phyloP scores from a whole-genome alignment of 2,888 invertebrate genomes.

The Drosophila gaucha region DNA sequence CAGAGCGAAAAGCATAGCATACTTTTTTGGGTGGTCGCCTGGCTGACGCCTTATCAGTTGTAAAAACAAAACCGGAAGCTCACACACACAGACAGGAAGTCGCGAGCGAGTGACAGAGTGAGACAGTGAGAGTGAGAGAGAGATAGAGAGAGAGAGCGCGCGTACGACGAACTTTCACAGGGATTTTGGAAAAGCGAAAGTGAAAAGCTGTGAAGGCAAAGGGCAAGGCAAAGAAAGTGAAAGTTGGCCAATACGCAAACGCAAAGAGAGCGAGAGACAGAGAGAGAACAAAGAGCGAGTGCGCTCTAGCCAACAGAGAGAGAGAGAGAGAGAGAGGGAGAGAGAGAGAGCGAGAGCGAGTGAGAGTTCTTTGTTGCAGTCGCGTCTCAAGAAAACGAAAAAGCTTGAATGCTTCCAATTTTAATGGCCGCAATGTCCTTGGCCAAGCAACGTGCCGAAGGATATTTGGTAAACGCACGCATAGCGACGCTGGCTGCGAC shows the following conservation, averaged over 20 bases:
- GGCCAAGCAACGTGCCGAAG: slow-evolving; percentile 82
- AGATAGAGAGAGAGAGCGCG: slow-evolving; percentile 16
- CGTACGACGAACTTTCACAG: slow-evolving; percentile 72
- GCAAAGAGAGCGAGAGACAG: slow-evolving; percentile 18
- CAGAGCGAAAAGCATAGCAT: slow-evolving; percentile 56
- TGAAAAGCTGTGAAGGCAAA: slow-evolving; percentile 74
- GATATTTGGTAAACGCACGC: slow-evolving; percentile 66
- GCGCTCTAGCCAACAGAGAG: slow-evolving; percentile 6
- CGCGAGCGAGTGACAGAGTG: slow-evolving; percentile 10
- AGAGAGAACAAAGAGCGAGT: slow-evolving; percentile 7
- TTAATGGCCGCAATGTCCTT: slow-evolving; percentile 84
- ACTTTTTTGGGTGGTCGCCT: slow-evolving; percentile 65
- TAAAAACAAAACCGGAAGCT: slow-evolving; percentile 82
- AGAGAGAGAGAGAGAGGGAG: slow-evolving; percentile 6
- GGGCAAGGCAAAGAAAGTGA: slow-evolving; percentile 75
- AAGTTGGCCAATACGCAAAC: slow-evolving; percentile 45
- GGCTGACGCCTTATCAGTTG: slow-evolving; percentile 75
- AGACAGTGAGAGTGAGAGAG: slow-evolving; percentile 8
- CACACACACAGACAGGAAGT: slow-evolving; percentile 78
- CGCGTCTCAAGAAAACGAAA: slow-evolving; percentile 65
- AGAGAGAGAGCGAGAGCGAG: slow-evolving; percentile 23
- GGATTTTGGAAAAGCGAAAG: slow-evolving; percentile 66
- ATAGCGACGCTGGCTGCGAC: slow-evolving; percentile 32
- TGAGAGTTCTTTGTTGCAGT: slow-evolving; percentile 42
- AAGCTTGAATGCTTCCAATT: slow-evolving; percentile 70